These are phyloP conservation scores for Martes flavigula DNA, from an alignment of 2,797 vertebrate genomes.

Conservation along the genomic window DNA sequence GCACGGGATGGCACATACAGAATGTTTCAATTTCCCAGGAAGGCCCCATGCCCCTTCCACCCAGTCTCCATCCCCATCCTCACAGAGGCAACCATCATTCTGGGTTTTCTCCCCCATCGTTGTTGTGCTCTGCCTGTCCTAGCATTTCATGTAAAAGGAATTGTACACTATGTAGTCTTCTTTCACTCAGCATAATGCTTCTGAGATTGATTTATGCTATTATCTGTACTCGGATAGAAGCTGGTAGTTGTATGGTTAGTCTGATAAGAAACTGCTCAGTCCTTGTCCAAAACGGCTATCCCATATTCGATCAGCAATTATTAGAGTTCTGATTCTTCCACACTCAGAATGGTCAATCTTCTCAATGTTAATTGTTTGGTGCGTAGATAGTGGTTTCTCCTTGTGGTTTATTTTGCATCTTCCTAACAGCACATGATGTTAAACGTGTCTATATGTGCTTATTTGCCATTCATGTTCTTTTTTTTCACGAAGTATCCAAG, in stretches of 20 bases:
- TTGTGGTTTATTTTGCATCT: background rate
- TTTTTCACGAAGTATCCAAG: background rate
- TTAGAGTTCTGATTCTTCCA: background rate
- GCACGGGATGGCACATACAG: background rate
- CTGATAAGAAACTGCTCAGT: background rate
- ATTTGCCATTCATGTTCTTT: background rate
- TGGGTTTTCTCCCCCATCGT: too few species aligned
- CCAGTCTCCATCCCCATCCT: background rate
- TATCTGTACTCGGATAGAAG: background rate
- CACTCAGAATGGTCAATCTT: background rate
- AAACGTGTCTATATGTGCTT: background rate
- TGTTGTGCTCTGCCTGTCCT: background rate
- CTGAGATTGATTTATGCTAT: background rate
- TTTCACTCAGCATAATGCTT: background rate
- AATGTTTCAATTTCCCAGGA: background rate
- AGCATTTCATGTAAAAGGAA: background rate
- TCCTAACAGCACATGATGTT: background rate
- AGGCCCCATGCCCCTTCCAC: background rate
- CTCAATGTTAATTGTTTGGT: background rate
- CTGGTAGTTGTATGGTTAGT: background rate
- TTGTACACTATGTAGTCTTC: background rate
- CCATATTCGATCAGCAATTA: background rate
- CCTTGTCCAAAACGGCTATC: background rate
- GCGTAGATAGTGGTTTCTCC: background rate
- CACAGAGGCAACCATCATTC: background rate